These are phyloP conservation scores for Odontophorus gujanensis DNA, from an alignment of 2,113 vertebrate genomes.

Conservation along the genomic window DNA sequence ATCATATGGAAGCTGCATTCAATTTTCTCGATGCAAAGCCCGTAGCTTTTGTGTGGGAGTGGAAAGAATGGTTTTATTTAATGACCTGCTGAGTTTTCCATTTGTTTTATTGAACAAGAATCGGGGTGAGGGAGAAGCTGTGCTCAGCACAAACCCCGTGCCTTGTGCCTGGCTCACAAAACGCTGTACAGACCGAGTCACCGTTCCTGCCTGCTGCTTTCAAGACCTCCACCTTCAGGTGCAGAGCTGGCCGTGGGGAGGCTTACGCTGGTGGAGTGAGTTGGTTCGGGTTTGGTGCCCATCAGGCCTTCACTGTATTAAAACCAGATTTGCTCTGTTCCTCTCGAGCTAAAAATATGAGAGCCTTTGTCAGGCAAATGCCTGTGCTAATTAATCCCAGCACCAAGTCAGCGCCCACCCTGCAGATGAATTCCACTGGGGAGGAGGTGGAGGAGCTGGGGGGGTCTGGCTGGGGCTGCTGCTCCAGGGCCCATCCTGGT, in stretches of 20 bases:
- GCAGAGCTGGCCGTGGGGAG: not conserved
- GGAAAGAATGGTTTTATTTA: constrained; percentile 30
- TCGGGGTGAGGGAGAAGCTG: constrained; percentile 13
- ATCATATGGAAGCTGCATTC: not conserved
- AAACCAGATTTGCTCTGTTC: not conserved
- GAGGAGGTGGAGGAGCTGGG: not conserved
- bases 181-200: not conserved
- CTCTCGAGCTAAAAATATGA: not conserved
- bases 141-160: not conserved
- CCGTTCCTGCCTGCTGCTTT: not conserved
- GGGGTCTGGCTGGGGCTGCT: not conserved
- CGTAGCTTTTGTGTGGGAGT: constrained; percentile 18
- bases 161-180: not conserved
- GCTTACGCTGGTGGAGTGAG: not conserved
- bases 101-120: not conserved
- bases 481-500: not conserved
- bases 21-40: not conserved
- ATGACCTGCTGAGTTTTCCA: constrained; percentile 31
- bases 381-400: not conserved
- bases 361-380: not conserved
- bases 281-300: not conserved
- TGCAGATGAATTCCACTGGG: not conserved
- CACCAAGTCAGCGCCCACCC: not conserved
- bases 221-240: not conserved
- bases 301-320: not conserved